Conservation (phyloP, 2,888 invertebrate species). For the Cancer borealis region DNA sequence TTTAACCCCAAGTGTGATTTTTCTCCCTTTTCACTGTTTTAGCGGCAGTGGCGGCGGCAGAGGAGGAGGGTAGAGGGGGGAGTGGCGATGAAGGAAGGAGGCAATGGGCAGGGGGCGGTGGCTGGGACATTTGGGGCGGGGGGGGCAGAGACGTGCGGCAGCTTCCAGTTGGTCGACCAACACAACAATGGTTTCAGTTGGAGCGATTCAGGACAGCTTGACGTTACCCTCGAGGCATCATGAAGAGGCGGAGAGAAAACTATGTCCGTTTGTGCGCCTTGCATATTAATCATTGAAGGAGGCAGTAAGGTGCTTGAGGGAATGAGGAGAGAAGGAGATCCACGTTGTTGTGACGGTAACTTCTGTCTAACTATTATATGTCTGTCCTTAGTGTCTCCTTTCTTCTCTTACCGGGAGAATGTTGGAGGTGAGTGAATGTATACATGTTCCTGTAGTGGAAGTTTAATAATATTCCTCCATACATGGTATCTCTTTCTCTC, state of each 20-base stretch:
- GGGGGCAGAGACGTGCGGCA: neutral
- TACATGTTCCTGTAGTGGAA: neutral
- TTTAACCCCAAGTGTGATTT: neutral
- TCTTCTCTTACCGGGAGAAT: neutral
- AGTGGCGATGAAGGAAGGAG: neutral
- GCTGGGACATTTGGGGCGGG: neutral
- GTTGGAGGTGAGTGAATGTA: neutral
- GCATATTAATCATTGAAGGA: neutral
- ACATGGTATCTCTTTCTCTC: neutral
- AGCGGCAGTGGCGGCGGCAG: neutral
- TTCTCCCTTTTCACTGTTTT: neutral
- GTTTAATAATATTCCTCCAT: too few relatives aligned
- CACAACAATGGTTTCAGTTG: neutral
- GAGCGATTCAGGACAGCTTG: neutral
- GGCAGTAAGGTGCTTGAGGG: neutral
- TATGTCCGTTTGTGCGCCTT: neutral
- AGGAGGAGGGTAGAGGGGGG: neutral
- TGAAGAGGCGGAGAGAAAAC: neutral
- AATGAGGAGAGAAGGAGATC: too few relatives aligned
- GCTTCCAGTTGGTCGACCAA: neutral
- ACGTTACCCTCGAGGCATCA: too few relatives aligned
- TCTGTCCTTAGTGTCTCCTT: too few relatives aligned
- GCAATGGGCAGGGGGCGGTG: neutral
- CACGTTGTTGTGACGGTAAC: neutral
- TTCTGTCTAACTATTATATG: neutral